Percentiles rank a stretch among this genome's conserved stretches.
Conservation (phyloP, 2,797 vertebrate genomes). For the Rhyacichthys aspro region DNA sequence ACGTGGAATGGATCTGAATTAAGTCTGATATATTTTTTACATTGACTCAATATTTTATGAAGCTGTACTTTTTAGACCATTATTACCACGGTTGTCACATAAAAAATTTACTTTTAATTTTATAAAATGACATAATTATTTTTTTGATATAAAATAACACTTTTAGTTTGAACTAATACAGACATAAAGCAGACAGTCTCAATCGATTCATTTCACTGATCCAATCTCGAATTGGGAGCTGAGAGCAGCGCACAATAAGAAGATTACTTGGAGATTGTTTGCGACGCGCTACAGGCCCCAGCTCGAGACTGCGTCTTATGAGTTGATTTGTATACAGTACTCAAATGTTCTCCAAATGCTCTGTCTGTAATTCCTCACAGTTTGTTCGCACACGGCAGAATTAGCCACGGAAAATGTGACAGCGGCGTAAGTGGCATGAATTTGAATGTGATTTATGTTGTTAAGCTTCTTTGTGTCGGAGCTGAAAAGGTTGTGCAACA, state of each 20-base stretch:
- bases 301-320: constrained; percentile 2
- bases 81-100: constrained; percentile 7
- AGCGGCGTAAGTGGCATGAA: constrained; percentile 50
- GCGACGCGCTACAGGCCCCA: constrained; percentile 1
- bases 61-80: constrained; percentile 6
- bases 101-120: too few species aligned
- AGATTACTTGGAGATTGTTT: neutral
- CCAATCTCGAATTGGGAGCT: neutral
- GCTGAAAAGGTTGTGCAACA: constrained; percentile 35
- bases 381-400: constrained; percentile 45
- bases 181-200: constrained; percentile 2
- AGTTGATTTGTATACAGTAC: constrained; percentile 22
- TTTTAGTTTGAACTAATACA: neutral
- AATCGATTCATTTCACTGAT: neutral
- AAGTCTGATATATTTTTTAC: constrained; percentile 18
- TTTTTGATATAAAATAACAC: too few species aligned
- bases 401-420: constrained; percentile 64
- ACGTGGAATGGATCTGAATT: constrained; percentile 30
- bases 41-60: constrained; percentile 10
- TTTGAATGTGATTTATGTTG: constrained; percentile 51
- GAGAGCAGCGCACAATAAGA: neutral
- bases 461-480: constrained; percentile 42
- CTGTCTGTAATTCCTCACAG: constrained; percentile 27
- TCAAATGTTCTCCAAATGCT: constrained; percentile 21
- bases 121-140: too few species aligned